phyloP scores from a whole-genome alignment of 2,113 vertebrate species.

The Oryzias melastigma region DNA sequence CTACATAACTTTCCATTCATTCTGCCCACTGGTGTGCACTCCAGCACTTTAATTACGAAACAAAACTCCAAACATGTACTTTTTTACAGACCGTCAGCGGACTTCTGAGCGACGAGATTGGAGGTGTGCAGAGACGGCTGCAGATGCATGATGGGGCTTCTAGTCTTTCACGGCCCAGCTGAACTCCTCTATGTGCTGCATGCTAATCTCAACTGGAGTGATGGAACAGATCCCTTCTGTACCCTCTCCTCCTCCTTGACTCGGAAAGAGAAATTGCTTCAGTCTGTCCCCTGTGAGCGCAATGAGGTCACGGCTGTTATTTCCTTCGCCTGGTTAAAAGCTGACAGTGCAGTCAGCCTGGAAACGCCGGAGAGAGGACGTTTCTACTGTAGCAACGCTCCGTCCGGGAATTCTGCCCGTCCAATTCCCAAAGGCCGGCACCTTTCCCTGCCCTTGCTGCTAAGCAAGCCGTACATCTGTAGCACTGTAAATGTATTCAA shows the following conservation, averaged over 20 bases:
- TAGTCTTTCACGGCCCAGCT: constrained; percentile 56
- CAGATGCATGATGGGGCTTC: constrained; percentile 31
- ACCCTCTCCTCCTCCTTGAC: constrained; percentile 12
- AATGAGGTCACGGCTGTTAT: constrained; percentile 69
- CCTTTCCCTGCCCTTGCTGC: constrained; percentile 30
- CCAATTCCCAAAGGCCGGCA: constrained; percentile 30
- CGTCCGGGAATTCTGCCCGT: constrained; percentile 34
- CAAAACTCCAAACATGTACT: constrained; percentile 11
- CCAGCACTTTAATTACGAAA: constrained; percentile 33
- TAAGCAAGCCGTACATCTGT: constrained; percentile 47
- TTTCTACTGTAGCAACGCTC: constrained; percentile 69
- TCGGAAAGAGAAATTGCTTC: constrained; percentile 61
- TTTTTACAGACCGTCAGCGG: constrained; percentile 7
- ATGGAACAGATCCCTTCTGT: constrained; percentile 36
- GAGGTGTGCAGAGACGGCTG: constrained; percentile 29
- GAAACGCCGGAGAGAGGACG: constrained; percentile 49
- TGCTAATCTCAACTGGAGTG: constrained; percentile 61
- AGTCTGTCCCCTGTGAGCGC: constrained; percentile 32
- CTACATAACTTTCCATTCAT: constrained; percentile 31
- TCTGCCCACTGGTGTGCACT: constrained; percentile 28
- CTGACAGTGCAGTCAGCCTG: constrained; percentile 56
- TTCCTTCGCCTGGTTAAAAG: constrained; percentile 72
- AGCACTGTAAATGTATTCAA: constrained; percentile 32
- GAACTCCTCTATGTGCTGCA: constrained; percentile 51
- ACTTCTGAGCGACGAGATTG: constrained; percentile 3